Percentiles rank a stretch among this genome's conserved stretches.
phyloP scores from a whole-genome alignment of 2,797 vertebrate genomes.

The Tenualosa thibaudeaui region DNA sequence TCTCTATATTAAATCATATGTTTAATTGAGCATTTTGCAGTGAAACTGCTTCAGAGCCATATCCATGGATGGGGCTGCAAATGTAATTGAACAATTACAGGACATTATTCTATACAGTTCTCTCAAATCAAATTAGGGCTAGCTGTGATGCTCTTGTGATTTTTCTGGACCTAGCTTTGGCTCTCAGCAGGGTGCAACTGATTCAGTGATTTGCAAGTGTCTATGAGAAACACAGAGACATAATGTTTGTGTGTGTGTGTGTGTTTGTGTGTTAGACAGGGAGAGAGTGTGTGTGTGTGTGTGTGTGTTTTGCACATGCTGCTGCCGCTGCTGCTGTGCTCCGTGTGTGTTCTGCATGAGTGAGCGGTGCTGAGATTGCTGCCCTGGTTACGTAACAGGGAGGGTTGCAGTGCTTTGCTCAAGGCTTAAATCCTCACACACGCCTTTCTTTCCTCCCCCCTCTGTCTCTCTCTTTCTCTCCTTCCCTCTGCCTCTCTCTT shows the following conservation, averaged over 20 bases:
- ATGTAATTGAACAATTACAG: not conserved
- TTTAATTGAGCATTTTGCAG: not conserved
- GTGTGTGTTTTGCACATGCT: not conserved
- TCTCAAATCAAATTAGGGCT: not conserved
- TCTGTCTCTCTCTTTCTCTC: constrained; percentile 55
- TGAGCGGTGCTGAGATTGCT: constrained; percentile 43
- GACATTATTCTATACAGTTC: not conserved
- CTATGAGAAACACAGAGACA: not conserved
- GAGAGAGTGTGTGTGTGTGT: not conserved
- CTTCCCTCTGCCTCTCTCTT: constrained; percentile 54
- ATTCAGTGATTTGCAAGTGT: not conserved
- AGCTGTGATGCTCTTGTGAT: constrained; percentile 1
- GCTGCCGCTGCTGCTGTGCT: constrained; percentile 42
- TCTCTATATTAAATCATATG: not conserved
- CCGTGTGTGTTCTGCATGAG: constrained; percentile 62
- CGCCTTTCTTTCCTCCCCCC: constrained; percentile 73
- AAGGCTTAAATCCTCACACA: constrained; percentile 74
- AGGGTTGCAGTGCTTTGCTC: constrained; percentile 63
- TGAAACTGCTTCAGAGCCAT: not conserved
- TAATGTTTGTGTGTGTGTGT: not conserved
- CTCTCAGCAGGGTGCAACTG: not conserved
- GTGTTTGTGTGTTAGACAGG: not conserved
- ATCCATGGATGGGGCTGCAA: not conserved
- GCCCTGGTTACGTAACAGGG: constrained; percentile 48
- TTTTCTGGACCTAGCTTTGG: not conserved